Conservation (phyloP, 2,797 vertebrate species). For the Vespertilio murinus region DNA sequence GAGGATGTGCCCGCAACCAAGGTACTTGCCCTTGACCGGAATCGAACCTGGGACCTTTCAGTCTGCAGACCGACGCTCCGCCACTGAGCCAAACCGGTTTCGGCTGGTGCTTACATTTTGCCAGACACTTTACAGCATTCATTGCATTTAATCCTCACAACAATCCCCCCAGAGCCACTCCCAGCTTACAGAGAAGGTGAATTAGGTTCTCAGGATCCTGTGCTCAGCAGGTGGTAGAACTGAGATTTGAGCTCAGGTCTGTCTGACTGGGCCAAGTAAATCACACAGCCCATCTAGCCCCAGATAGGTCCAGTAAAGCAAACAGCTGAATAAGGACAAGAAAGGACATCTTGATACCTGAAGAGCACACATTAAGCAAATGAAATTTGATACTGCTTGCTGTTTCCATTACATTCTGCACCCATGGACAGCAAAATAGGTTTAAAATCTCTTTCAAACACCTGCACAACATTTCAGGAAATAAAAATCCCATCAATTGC, state of each 20-base stretch:
- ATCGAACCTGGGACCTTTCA: too few relatives aligned
- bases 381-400: background rate
- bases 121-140: background rate
- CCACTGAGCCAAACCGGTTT: too few relatives aligned
- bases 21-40: too few relatives aligned
- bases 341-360: background rate
- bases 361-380: background rate
- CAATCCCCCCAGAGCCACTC: background rate
- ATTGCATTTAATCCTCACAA: background rate
- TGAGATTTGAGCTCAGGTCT: background rate
- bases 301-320: background rate
- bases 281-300: background rate
- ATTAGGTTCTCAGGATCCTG: background rate
- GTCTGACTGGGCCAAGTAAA: background rate
- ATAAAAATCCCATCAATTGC: background rate
- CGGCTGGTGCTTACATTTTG: background rate
- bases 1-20: too few relatives aligned
- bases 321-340: background rate
- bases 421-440: background rate
- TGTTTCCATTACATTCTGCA: background rate
- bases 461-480: background rate
- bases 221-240: background rate
- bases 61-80: too few relatives aligned
- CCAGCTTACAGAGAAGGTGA: background rate
- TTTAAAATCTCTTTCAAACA: background rate